Percentiles rank a stretch among this genome's conserved stretches.
phyloP scores from a whole-genome alignment of 2,888 invertebrate genomes.

The Eristalis intricaria region DNA sequence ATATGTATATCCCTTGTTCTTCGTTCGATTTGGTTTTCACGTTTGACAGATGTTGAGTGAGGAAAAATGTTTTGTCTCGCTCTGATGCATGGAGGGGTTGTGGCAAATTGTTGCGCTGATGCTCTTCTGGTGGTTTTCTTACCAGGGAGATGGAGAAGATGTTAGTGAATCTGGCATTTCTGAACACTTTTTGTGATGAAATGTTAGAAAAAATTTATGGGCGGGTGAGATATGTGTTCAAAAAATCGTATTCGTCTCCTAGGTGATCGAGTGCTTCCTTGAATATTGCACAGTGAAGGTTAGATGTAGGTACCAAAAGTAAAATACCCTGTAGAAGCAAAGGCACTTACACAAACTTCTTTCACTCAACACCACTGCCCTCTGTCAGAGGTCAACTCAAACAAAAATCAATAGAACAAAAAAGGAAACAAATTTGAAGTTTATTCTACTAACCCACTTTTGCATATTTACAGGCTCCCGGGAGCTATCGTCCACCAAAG shows the following conservation, averaged over 20 bases:
- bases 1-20: background rate
- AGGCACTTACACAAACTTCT: background rate
- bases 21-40: background rate
- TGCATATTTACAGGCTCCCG: conserved; percentile 58
- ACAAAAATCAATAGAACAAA: conserved; percentile 58
- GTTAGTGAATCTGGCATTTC: background rate
- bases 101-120: background rate
- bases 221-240: too few relatives aligned
- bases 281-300: too few relatives aligned
- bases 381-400: conserved; percentile 38
- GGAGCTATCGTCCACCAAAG: conserved; percentile 1
- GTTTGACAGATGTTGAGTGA: conserved; percentile 34
- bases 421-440: conserved; percentile 55
- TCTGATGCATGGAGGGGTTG: background rate
- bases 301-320: too few relatives aligned
- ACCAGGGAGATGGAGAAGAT: background rate
- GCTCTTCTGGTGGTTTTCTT: conserved; percentile 5
- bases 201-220: too few relatives aligned
- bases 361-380: conserved; percentile 19
- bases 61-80: conserved; percentile 5
- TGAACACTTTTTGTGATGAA: too few relatives aligned
- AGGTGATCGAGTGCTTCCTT: too few relatives aligned
- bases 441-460: conserved; percentile 64
- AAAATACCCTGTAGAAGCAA: conserved; percentile 27
- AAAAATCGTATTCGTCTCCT: too few relatives aligned